A percentile compares a stretch with the other conserved stretches of the same genome.
These are phyloP conservation scores for Oscheius sp. DNA, from an alignment of 2,888 invertebrate species.

Conservation along the genomic window DNA sequence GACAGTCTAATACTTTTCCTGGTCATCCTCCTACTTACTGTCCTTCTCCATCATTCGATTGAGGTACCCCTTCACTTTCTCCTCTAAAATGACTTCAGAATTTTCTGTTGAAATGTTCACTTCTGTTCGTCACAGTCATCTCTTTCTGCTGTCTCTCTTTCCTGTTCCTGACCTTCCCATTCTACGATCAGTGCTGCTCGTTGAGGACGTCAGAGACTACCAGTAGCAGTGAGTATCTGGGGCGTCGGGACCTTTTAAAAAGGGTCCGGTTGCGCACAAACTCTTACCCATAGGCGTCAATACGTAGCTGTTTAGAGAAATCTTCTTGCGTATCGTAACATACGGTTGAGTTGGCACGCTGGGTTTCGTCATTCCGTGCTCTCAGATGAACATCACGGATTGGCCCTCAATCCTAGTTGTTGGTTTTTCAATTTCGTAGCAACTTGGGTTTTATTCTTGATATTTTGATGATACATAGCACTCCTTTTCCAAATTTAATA, in stretches of 20 bases:
- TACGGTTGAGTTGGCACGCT: too few relatives aligned
- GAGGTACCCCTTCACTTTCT: background rate
- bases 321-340: too few relatives aligned
- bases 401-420: too few relatives aligned
- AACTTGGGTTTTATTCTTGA: too few relatives aligned
- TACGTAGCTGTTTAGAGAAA: too few relatives aligned
- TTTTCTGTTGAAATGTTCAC: background rate
- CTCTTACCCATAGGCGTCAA: too few relatives aligned
- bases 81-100: background rate
- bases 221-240: background rate
- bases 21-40: background rate
- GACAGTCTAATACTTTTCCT: background rate
- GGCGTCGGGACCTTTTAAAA: background rate
- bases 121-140: background rate
- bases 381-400: too few relatives aligned
- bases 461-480: too few relatives aligned
- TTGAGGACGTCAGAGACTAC: background rate
- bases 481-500: too few relatives aligned
- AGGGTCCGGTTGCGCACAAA: too few relatives aligned
- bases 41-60: conserved; percentile 5
- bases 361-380: too few relatives aligned
- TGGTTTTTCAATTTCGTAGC: too few relatives aligned
- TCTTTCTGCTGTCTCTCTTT: background rate
- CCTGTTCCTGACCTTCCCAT: conserved; percentile 7
- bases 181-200: conserved; percentile 17